Percentiles rank a stretch among this genome's conserved stretches.
These are phyloP conservation scores for Oreonectes daqikongensis DNA, from an alignment of 2,797 vertebrate genomes.

Conservation along the genomic window DNA sequence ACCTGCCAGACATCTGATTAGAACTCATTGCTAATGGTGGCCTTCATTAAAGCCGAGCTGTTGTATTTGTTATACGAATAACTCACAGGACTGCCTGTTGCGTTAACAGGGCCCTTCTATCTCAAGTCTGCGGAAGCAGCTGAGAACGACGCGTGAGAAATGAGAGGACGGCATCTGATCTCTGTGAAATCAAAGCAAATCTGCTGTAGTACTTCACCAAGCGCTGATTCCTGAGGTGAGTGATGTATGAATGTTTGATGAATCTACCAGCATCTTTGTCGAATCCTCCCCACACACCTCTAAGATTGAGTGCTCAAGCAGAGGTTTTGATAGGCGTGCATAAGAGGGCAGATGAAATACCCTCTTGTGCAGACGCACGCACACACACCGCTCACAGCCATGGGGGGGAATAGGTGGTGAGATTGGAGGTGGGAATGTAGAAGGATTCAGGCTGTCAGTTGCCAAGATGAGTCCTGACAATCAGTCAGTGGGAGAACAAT, in stretches of 20 bases:
- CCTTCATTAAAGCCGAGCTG: slow-evolving; percentile 36
- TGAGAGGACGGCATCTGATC: slow-evolving; percentile 52
- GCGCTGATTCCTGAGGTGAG: slow-evolving; percentile 58
- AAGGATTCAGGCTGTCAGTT: slow-evolving; percentile 60
- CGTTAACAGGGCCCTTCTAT: slow-evolving; percentile 37
- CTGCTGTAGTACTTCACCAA: slow-evolving; percentile 54
- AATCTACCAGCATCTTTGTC: slow-evolving; percentile 51
- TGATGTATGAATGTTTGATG: slow-evolving; percentile 64
- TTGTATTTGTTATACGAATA: slow-evolving; percentile 30
- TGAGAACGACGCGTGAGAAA: slow-evolving; percentile 56
- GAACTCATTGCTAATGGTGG: slow-evolving; percentile 37
- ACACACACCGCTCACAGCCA: slow-evolving; percentile 42
- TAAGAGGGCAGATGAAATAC: slow-evolving; percentile 55
- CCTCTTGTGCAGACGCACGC: slow-evolving; percentile 23
- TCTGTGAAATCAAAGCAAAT: slow-evolving; percentile 65
- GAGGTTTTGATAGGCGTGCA: slow-evolving; percentile 53
- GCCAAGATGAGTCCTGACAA: slow-evolving; percentile 62
- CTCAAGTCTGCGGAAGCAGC: slow-evolving; percentile 54
- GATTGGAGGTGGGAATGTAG: slow-evolving; percentile 47
- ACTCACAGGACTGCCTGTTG: slow-evolving; percentile 54
- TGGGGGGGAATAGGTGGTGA: slow-evolving; percentile 19
- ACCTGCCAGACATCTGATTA: slow-evolving; percentile 28
- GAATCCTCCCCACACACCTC: slow-evolving; percentile 47
- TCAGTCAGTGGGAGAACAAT: slow-evolving; percentile 74
- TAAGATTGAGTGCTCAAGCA: slow-evolving; percentile 50